Evolutionary conservation across 1,140 invertebrate species (phyloP), one percentile per base, ranked within the genome.

Genomic region (Chironomus tepperi): DNA sequence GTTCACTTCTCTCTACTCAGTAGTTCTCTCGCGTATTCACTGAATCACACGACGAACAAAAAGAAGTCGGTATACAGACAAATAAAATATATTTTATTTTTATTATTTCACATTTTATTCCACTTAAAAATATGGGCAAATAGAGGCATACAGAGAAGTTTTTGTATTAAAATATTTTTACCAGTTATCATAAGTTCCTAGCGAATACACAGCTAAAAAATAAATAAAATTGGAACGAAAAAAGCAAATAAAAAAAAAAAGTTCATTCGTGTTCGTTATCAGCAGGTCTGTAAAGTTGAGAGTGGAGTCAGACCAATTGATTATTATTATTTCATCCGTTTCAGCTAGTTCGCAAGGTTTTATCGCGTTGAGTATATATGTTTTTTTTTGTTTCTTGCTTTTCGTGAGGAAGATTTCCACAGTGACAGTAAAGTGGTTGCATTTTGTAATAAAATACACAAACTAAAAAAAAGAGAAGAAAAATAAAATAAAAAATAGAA

Each of bases 241-340:
- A 34, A 34, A 34, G 24, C 24, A 34, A 34, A 34, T 34, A 34
- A 34, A 34, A 34, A 34, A 34, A 34, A 34, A 34, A 34, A 34
- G 12, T n/a, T 57, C 10, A 70, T 70, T 70, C 65, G 65, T 70
- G 65, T 70, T 19, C 10, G 65, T 70, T 70, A 70, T 70, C 65
- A 70, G 65, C 18, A 18, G 47, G 47, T 57, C 47, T 57, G 47
- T 5, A 15, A 57, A 57, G n/a, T n/a, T 5, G 47, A 57, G n/a
- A 19, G 19, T 70, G 19, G 65, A 70, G 18, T 70, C 65, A 70
- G 65, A 19, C 19, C 65, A 70, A 70, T 19, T 21, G 19, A 19
- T 70, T 70, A 70, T 70, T 70, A 70, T 19, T 70, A 70, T 19
- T 70, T 70, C 65, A 70, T 70, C 65, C 65, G 65, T 70, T 70